phyloP scores from a whole-genome alignment of 2,797 vertebrate species.

The Acipenser ruthenus region DNA sequence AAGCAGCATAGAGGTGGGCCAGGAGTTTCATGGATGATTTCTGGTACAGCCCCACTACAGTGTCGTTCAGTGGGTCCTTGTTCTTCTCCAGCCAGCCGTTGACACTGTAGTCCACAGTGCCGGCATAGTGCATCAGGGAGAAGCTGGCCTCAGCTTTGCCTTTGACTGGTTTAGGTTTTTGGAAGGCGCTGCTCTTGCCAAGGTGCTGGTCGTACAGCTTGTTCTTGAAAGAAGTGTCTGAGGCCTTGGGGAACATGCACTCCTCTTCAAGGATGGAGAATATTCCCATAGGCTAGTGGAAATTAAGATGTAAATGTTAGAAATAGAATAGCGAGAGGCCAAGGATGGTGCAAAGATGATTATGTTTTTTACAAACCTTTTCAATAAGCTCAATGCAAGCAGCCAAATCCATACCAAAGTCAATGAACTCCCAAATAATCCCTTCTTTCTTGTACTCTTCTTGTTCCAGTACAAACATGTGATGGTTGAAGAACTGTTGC shows the following conservation, averaged over 20 bases:
- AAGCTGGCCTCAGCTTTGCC: slow-evolving; percentile 75
- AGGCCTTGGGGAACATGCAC: slow-evolving; percentile 60
- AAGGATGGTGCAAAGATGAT: neutral
- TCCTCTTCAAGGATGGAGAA: slow-evolving; percentile 50
- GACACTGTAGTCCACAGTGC: slow-evolving; percentile 76
- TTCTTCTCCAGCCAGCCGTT: slow-evolving; percentile 70
- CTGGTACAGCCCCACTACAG: slow-evolving; percentile 71
- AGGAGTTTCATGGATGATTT: slow-evolving; percentile 75
- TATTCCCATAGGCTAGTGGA: slow-evolving; percentile 42
- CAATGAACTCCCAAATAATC: slow-evolving; percentile 67
- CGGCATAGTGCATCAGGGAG: slow-evolving; percentile 70
- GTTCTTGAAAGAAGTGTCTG: slow-evolving; percentile 72
- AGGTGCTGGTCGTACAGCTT: slow-evolving; percentile 81
- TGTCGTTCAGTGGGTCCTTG: slow-evolving; percentile 72
- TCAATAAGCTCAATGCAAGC: slow-evolving; percentile 78
- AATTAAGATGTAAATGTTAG: neutral
- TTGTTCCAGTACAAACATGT: slow-evolving; percentile 65
- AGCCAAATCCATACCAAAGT: slow-evolving; percentile 71
- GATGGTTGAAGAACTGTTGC: slow-evolving; percentile 73
- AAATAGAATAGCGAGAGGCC: no score
- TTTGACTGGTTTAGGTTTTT: slow-evolving; percentile 68
- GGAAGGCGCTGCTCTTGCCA: slow-evolving; percentile 66
- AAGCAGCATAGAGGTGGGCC: slow-evolving; percentile 53
- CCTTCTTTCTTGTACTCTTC: slow-evolving; percentile 53
- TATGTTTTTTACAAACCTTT: slow-evolving; percentile 53